These are phyloP conservation scores for Ferrisia virgata DNA, from an alignment of 2,888 invertebrate species.

Conservation along the genomic window DNA sequence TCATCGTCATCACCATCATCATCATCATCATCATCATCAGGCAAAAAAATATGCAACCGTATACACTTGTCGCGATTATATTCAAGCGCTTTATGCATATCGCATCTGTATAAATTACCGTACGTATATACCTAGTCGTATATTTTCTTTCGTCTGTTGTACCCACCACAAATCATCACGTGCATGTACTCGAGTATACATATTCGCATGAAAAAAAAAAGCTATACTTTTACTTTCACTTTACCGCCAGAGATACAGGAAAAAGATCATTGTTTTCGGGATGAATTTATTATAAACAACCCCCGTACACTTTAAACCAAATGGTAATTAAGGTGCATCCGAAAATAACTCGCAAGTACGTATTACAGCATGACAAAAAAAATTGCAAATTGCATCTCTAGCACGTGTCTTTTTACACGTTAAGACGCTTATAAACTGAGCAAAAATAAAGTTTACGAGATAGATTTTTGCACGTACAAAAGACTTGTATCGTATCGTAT, in stretches of 20 bases:
- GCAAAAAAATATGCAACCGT: neutral
- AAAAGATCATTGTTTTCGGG: neutral
- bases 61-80: neutral
- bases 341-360: neutral
- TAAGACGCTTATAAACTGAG: slow-evolving; percentile 10
- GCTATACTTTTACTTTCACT: neutral
- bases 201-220: neutral
- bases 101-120: slow-evolving; percentile 3
- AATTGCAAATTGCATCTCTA: neutral
- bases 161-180: too few relatives aligned
- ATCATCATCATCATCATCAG: neutral
- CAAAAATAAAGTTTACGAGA: neutral
- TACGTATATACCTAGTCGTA: too few relatives aligned
- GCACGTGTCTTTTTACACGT: neutral
- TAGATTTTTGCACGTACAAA: neutral
- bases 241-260: neutral
- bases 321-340: too few relatives aligned
- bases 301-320: too few relatives aligned
- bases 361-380: too few relatives aligned
- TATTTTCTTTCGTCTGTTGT: neutral
- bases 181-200: too few relatives aligned
- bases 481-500: slow-evolving; percentile 23
- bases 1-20: neutral
- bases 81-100: neutral
- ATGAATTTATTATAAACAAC: neutral